A percentile compares a stretch with the other conserved stretches of the same genome.
phyloP scores from a whole-genome alignment of 2,888 invertebrate genomes.

The Clusia tigrina region DNA sequence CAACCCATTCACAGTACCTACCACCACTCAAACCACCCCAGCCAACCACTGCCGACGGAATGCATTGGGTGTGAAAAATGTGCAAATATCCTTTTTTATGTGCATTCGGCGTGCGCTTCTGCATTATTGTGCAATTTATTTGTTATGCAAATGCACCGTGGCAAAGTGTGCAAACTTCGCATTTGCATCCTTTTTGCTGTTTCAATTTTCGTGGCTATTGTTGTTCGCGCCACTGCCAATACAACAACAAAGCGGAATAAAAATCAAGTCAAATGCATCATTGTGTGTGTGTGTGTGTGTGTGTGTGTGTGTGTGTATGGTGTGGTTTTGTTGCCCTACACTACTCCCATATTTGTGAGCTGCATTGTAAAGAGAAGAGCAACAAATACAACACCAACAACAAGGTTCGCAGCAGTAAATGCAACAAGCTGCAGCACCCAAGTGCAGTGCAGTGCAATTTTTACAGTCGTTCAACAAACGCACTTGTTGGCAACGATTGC shows the following conservation, averaged over 20 bases:
- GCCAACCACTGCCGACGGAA: neutral
- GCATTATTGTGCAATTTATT: neutral
- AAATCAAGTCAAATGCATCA: constrained; percentile 1
- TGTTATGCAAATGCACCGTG: constrained; percentile 1
- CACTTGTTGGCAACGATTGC: constrained; percentile 1
- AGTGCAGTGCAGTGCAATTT: neutral
- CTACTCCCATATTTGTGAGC: neutral
- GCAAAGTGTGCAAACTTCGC: neutral
- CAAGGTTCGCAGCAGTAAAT: neutral
- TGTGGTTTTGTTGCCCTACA: neutral
- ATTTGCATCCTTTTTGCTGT: neutral
- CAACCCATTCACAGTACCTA: too few relatives aligned
- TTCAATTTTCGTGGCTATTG: neutral
- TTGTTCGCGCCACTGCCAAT: neutral
- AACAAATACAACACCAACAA: constrained; percentile 4
- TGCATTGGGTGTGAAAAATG: constrained; percentile 6
- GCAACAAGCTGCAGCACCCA: neutral
- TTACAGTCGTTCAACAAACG: neutral
- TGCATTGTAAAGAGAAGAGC: neutral
- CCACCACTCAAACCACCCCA: neutral
- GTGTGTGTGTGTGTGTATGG: too few relatives aligned
- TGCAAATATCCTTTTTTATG: neutral
- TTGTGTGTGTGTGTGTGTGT: too few relatives aligned
- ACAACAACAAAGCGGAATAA: neutral
- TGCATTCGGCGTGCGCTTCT: neutral